A percentile compares a stretch with the other conserved stretches of the same genome.
These are phyloP conservation scores for Baccha elongata DNA, from an alignment of 2,888 invertebrate genomes.

Conservation along the genomic window DNA sequence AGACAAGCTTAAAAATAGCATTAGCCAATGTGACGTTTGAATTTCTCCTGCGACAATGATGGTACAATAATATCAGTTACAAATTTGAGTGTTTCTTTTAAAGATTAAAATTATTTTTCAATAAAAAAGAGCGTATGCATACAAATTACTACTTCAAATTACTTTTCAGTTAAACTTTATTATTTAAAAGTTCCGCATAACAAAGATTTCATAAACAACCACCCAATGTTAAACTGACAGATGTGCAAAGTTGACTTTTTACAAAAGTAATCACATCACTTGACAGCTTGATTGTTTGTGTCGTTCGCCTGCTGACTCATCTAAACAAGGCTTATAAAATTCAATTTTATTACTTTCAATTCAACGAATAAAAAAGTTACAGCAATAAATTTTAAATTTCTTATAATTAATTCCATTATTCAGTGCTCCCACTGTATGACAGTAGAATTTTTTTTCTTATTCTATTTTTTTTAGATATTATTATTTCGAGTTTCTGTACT, in stretches of 20 bases:
- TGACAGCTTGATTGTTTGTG: conserved; percentile 36
- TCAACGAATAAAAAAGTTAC: conserved; percentile 13
- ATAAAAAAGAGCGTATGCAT: too few species aligned
- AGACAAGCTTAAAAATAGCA: too few species aligned
- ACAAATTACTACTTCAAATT: too few species aligned
- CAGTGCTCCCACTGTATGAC: conserved; percentile 31
- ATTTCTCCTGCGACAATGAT: too few species aligned
- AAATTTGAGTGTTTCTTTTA: too few species aligned
- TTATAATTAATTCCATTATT: conserved; percentile 71
- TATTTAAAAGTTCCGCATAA: background rate
- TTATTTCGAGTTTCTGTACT: conserved; percentile 38
- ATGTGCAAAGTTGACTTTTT: conserved; percentile 14
- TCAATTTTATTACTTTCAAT: conserved; percentile 5
- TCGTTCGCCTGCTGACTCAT: conserved; percentile 20
- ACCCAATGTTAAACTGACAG: conserved; percentile 12
- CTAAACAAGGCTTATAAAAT: conserved; percentile 42
- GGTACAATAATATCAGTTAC: too few species aligned
- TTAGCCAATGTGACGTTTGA: too few species aligned
- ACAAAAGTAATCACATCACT: background rate
- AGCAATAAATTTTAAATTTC: conserved; percentile 61
- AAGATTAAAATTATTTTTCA: too few species aligned
- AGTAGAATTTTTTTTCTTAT: conserved; percentile 21
- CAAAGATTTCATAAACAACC: background rate
- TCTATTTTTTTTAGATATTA: conserved; percentile 30
- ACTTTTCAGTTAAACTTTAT: background rate